phyloP scores from a whole-genome alignment of 2,888 invertebrate species.

The Rhagonycha lutea region DNA sequence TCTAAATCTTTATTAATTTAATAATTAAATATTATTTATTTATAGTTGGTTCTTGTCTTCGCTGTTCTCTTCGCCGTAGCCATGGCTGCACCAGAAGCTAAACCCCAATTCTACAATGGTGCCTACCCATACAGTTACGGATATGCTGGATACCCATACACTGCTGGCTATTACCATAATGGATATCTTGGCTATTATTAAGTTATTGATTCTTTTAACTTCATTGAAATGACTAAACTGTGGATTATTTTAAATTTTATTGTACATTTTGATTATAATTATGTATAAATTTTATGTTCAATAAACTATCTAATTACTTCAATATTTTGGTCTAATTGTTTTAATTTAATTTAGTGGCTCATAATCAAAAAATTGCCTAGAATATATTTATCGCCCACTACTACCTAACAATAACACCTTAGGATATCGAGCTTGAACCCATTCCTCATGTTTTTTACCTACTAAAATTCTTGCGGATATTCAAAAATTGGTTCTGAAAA shows the following conservation, averaged over 20 bases:
- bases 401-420: too few species aligned
- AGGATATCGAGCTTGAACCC: too few species aligned
- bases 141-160: constrained; percentile 5
- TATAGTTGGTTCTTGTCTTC: constrained; percentile 25
- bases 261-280: not conserved
- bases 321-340: not conserved
- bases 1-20: not conserved
- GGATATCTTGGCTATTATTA: not conserved
- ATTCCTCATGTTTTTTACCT: too few species aligned
- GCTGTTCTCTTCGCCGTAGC: constrained; percentile 27
- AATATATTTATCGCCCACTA: too few species aligned
- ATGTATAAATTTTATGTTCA: not conserved
- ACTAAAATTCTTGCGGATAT: too few species aligned
- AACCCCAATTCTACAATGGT: constrained; percentile 6
- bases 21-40: not conserved
- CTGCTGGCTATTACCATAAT: not conserved
- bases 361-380: too few species aligned
- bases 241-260: not conserved
- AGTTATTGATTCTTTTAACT: not conserved
- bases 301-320: not conserved
- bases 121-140: constrained; percentile 9
- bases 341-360: not conserved
- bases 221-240: not conserved
- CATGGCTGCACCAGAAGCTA: constrained; percentile 25
- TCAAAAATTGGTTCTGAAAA: too few species aligned